phyloP scores from a whole-genome alignment of 2,888 invertebrate genomes.

The Ochropleura plecta region DNA sequence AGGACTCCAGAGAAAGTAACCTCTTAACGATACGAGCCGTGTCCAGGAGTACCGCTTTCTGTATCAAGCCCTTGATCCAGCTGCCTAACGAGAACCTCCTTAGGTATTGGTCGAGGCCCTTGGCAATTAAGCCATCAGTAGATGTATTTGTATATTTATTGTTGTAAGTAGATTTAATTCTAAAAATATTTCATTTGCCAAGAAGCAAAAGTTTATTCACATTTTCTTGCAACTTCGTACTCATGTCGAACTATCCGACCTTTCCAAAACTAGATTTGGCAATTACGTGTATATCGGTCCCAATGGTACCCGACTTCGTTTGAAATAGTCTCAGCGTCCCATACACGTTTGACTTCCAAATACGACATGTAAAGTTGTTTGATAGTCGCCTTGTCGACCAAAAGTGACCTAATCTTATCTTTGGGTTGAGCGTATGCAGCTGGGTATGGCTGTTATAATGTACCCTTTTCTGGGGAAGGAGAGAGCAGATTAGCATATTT shows the following conservation, averaged over 20 bases:
- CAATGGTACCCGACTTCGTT: constrained; percentile 48
- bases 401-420: constrained; percentile 45
- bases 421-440: constrained; percentile 7
- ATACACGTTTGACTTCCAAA: constrained; percentile 67
- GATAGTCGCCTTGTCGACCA: constrained; percentile 17
- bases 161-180: no score
- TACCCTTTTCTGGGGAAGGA: neutral
- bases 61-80: no score
- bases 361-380: constrained; percentile 50
- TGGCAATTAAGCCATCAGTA: no score
- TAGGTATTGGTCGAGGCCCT: no score
- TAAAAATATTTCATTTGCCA: no score
- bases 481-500: neutral
- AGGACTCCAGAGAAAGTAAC: no score
- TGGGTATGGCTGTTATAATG: neutral
- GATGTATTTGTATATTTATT: no score
- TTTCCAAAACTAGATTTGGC: constrained; percentile 65
- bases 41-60: no score
- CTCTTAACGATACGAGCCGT: no score
- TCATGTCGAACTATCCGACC: constrained; percentile 19
- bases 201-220: neutral
- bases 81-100: no score
- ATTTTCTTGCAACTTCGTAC: constrained; percentile 27
- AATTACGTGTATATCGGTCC: constrained; percentile 66
- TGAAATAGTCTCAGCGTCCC: constrained; percentile 39